Evolutionary conservation across 2,888 invertebrate genomes (phyloP), one percentile per base, ranked within the genome.

Genomic region (Chirona hameri): DNA sequence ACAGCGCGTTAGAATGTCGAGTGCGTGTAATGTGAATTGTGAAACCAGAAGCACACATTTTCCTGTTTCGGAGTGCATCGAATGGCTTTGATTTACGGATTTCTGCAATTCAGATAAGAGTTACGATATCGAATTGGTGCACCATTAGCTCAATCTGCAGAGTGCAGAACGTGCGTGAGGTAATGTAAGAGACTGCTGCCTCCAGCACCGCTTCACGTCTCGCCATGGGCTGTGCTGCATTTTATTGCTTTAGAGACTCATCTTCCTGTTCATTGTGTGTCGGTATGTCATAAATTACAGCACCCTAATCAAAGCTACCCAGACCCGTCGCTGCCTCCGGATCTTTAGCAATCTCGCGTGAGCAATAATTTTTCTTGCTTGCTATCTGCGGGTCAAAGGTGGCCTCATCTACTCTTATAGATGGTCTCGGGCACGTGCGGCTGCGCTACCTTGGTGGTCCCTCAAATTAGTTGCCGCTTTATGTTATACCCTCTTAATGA

Each of bases 391-490:
- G 76, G 76, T 76, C 39, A 76, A 21, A 76, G 76, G 76, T 76
- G 46, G 10, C 24, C 76, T 76, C 76, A 46, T 76, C 76, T 46
- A 46, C 46, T 21, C 76, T 39, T 76, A 76, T 76, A 76, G 46
- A 76, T 76, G 76, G 46, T 39, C 76, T 3, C 39, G 24, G 76
- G 76, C 76, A 76, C 76, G 76, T 76, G 76, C 76, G 31, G 72
- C 76, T 24, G 18, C 24, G 39, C 76, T 46, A 39, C 76, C 76
- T 76, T 39, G 76, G 76, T 76, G 76, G 76, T 76, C 76, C 21
- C 46, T 27, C 76, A 76, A 76, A 76, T 76, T 76, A 76, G 76
- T 76, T 76, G 76, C 39, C 76, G 76, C 76, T 46, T 76, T 76
- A 76, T 76, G 76, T 76, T 76, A 76, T 76, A 76, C 39, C 76